Evolutionary conservation across 2,888 invertebrate species (phyloP), one percentile per base, ranked within the genome.

Genomic region (Eurytoma adleriae): DNA sequence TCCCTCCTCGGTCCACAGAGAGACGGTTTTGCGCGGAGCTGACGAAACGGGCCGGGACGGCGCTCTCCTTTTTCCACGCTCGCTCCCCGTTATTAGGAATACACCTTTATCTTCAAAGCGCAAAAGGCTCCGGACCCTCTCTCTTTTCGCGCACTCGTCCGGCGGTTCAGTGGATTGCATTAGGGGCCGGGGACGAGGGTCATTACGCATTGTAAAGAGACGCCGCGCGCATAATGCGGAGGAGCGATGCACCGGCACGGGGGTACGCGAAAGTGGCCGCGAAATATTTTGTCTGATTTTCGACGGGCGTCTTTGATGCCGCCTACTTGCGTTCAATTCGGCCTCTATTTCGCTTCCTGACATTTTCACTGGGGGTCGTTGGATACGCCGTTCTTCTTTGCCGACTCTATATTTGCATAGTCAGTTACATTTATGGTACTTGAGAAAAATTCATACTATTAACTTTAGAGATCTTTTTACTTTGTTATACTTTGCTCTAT

Each of bases 121-220:
- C 10, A 40, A 40, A 40, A 40, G 40, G 40, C 40, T 40, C 40
- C 40, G 52, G 57, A 30, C 14, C 57, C 56, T 57, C 57, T 69
- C 27, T 54, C 70, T 18, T 70, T 70, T 70, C 69, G 54, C 14
- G 14, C 20, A 18, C 13, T 40, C 54, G 54, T 50, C n/a, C 24
- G 27, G n/a, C n/a, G n/a, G 50, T 50, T 64, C 14, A 20, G 57
- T 7, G 52, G 20, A 72, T 72, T 62, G 61, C 59, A 71, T 71
- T 72, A 72, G 61, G 13, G 16, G 50, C 24, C 24, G 20, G 24
- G 0, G n/a, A n/a, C 16, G 48, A 20, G 71, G 71, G n/a, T 72
- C 71, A 27, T 72, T 72, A 72, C 27, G 71, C 52, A 71, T 61
- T 61, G 71, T 27, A 61, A 70, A 61, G 70, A 71, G 59, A 3